Base-by-base conservation (phyloP, 30 jellyfish, hydroid and myxozoan species). In the Haliclystus octoradiatus region DNA sequence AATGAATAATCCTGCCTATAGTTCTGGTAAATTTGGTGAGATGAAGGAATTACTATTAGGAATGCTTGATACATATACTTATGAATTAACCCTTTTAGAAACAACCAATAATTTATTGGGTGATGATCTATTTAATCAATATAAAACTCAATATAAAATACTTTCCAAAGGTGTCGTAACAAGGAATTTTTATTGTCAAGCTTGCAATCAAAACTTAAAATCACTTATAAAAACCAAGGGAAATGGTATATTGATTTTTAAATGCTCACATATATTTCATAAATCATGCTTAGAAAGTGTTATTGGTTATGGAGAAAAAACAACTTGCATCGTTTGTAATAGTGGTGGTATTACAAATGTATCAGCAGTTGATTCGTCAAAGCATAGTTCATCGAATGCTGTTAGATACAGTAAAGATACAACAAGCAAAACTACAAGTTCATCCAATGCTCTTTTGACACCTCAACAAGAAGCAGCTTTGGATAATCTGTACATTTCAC, bases 1-100 rank as follows among this genome's bases (percentile, higher is more conserved):
- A 69, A 91, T 91, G 99, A 90, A 83, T 46, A 94, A 91, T 70
- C 95, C 99, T 3, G 82, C 99, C 9, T 91, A 91, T 75, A 91
- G 77, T 65, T 49, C 99, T 3, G 95, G 99, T 9, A 91, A 91
- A 71, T 91, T 91, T 70, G 99, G 99, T 2, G 99, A 91, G 63
- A 91, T 91, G 68, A 82, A 82, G 69, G 95, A 91, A 50, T 76
- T 91, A 26, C 47, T 91, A 23, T 78, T 91, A 34, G 99, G 99
- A 0, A 91, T 91, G 99, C 34, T 91, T 40, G 99, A 91, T 35
- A 91, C 99, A 3, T 91, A 91, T 57, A 82, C 60, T 72, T 91
- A 91, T 52, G 99, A 91, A 79, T 46, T 82, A 49, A 91, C 99
- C 22, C 92, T 91, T 26, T 70, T 91, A 1, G 94, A 91, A 62